phyloP scores from a whole-genome alignment of 1,140 invertebrate genomes.

The Caenorhabditis inopinata region DNA sequence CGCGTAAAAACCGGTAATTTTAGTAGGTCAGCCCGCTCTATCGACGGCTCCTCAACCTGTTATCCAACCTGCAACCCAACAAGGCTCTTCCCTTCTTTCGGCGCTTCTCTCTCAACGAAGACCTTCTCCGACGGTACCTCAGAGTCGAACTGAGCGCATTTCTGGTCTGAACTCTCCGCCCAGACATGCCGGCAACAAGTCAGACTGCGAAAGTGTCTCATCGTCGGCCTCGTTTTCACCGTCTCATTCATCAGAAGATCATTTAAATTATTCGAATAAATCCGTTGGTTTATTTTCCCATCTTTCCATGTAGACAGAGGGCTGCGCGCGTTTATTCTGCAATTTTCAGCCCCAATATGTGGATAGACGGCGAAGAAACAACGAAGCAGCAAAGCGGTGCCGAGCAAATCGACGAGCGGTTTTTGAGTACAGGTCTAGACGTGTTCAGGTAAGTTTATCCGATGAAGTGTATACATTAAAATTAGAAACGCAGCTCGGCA shows the following conservation, averaged over 20 bases:
- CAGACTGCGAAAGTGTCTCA: constrained; percentile 37
- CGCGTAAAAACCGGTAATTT: constrained; percentile 5
- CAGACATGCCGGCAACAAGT: constrained; percentile 36
- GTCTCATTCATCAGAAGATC: constrained; percentile 39
- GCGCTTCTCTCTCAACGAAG: constrained; percentile 50
- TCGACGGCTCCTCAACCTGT: background rate
- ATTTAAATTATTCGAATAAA: constrained; percentile 23
- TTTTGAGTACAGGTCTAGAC: constrained; percentile 58
- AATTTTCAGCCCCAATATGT: constrained; percentile 54
- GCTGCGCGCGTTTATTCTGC: too few relatives aligned
- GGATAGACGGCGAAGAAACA: constrained; percentile 62
- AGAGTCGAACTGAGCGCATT: constrained; percentile 59
- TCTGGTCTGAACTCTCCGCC: constrained; percentile 49
- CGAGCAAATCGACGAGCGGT: constrained; percentile 62
- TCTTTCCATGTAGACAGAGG: too few relatives aligned
- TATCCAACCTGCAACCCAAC: background rate
- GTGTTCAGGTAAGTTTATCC: constrained; percentile 33
- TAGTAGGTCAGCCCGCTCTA: constrained; percentile 33
- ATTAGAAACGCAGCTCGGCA: too few relatives aligned
- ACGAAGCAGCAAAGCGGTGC: constrained; percentile 63
- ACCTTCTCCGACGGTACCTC: constrained; percentile 56
- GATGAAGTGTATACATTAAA: too few relatives aligned
- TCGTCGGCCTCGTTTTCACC: constrained; percentile 47
- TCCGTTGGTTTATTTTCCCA: constrained; percentile 30
- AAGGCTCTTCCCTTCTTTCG: constrained; percentile 48